phyloP scores from a whole-genome alignment of 2,113 vertebrate species.

The Dascyllus trimaculatus region DNA sequence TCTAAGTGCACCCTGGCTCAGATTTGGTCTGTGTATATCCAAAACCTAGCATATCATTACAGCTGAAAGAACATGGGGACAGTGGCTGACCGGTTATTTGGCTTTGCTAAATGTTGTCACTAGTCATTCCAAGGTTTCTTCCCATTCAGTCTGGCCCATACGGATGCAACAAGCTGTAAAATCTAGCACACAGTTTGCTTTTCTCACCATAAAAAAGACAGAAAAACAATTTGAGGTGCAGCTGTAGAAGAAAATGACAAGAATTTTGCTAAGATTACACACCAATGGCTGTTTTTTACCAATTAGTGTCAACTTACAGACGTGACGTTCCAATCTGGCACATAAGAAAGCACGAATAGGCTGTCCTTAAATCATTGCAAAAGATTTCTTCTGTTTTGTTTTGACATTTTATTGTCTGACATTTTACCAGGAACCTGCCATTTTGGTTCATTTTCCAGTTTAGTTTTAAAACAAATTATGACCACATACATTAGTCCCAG shows the following conservation, averaged over 20 bases:
- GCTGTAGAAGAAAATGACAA: background rate
- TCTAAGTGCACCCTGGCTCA: slow-evolving; percentile 63
- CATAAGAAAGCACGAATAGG: background rate
- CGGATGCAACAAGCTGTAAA: background rate
- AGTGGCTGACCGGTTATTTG: slow-evolving; percentile 70
- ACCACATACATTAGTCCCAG: no score
- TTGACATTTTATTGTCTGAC: no score
- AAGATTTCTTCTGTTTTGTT: no score
- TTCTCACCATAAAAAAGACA: background rate
- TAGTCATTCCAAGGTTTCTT: slow-evolving; percentile 46
- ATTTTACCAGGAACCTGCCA: no score
- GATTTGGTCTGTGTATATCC: slow-evolving; percentile 44
- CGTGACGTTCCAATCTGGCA: background rate
- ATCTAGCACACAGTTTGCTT: background rate
- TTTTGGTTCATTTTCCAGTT: no score
- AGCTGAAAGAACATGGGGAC: slow-evolving; percentile 65
- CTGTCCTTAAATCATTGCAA: background rate
- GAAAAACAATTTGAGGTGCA: no score
- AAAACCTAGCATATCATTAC: slow-evolving; percentile 71
- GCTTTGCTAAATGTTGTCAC: slow-evolving; percentile 60
- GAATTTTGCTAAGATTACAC: background rate
- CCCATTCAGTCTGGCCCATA: slow-evolving; percentile 29
- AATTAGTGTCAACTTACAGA: background rate
- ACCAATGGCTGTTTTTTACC: rapidly evolving
- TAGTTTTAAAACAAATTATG: no score